These are phyloP conservation scores for Erpetoichthys calabaricus DNA, from an alignment of 2,797 vertebrate genomes.

Conservation along the genomic window DNA sequence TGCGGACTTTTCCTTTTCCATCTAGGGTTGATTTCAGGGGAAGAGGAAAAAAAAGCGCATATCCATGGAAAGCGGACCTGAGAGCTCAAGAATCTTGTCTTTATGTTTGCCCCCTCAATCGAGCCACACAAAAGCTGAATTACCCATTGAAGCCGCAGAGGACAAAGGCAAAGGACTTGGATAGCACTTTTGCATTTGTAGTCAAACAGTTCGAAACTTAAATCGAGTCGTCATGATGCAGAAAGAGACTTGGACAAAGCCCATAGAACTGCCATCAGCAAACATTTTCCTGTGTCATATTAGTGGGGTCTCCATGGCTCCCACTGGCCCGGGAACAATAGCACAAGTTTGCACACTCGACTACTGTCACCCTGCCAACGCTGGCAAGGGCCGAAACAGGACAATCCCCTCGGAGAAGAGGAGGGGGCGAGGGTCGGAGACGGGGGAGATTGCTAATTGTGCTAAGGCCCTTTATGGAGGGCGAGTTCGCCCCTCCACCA, in stretches of 20 bases:
- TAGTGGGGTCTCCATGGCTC: slow-evolving; percentile 98
- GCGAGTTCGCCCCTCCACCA: too few species aligned
- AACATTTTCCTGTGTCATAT: slow-evolving; percentile 99
- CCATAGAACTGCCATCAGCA: slow-evolving; percentile 99
- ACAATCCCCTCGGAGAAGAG: slow-evolving; percentile 67
- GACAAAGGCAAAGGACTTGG: slow-evolving; percentile 96
- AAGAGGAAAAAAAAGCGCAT: slow-evolving; percentile 67
- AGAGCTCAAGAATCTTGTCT: slow-evolving; percentile 99
- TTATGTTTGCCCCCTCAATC: slow-evolving; percentile 99
- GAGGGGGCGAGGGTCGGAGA: too few species aligned
- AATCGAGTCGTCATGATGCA: slow-evolving; percentile 99
- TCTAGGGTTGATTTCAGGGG: slow-evolving; percentile 62
- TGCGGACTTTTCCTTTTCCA: slow-evolving; percentile 34
- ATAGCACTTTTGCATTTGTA: slow-evolving; percentile 99
- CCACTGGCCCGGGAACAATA: slow-evolving; percentile 92
- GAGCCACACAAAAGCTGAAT: slow-evolving; percentile 99
- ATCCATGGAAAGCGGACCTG: slow-evolving; percentile 98
- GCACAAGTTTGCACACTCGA: slow-evolving; percentile 99
- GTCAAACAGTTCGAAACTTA: slow-evolving; percentile 99
- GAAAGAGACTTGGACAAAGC: slow-evolving; percentile 98
- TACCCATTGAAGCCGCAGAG: slow-evolving; percentile 94
- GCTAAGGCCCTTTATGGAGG: too few species aligned
- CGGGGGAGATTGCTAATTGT: too few species aligned
- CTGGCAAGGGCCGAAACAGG: slow-evolving; percentile 89
- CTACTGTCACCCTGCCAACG: slow-evolving; percentile 99